phyloP scores from a whole-genome alignment of 2,888 invertebrate genomes.

The Habroteleia sp. region DNA sequence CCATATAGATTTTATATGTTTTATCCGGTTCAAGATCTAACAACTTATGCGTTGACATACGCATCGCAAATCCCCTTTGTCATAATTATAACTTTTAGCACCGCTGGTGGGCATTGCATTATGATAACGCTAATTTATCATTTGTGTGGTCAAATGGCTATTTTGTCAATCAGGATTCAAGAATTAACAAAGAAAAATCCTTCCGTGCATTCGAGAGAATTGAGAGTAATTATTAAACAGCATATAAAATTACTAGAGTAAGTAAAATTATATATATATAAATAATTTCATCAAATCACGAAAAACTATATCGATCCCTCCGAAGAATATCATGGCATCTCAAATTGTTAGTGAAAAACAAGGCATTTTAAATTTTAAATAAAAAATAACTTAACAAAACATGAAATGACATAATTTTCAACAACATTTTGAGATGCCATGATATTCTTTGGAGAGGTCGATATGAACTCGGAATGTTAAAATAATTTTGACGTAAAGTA shows the following conservation, averaged over 20 bases:
- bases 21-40: slow-evolving; percentile 66
- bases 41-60: slow-evolving; percentile 68
- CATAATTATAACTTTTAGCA: slow-evolving; percentile 69
- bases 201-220: slow-evolving; percentile 10
- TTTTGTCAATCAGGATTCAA: slow-evolving; percentile 52
- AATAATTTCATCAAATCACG: too few relatives aligned
- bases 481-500: too few relatives aligned
- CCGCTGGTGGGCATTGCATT: slow-evolving; percentile 70
- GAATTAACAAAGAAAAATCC: slow-evolving; percentile 9
- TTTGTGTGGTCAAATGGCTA: slow-evolving; percentile 71
- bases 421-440: too few relatives aligned
- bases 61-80: slow-evolving; percentile 69
- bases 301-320: too few relatives aligned
- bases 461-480: too few relatives aligned
- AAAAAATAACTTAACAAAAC: too few relatives aligned
- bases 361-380: too few relatives aligned
- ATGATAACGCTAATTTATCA: slow-evolving; percentile 71
- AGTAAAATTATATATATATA: slow-evolving; percentile 17
- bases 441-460: too few relatives aligned
- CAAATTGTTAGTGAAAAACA: too few relatives aligned
- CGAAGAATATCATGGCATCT: too few relatives aligned
- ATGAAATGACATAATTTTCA: too few relatives aligned
- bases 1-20: slow-evolving; percentile 72
- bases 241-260: slow-evolving; percentile 49
- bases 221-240: slow-evolving; percentile 21